Evolutionary conservation across 2,113 vertebrate genomes (phyloP).

Genomic region (Polyodon spathula): DNA sequence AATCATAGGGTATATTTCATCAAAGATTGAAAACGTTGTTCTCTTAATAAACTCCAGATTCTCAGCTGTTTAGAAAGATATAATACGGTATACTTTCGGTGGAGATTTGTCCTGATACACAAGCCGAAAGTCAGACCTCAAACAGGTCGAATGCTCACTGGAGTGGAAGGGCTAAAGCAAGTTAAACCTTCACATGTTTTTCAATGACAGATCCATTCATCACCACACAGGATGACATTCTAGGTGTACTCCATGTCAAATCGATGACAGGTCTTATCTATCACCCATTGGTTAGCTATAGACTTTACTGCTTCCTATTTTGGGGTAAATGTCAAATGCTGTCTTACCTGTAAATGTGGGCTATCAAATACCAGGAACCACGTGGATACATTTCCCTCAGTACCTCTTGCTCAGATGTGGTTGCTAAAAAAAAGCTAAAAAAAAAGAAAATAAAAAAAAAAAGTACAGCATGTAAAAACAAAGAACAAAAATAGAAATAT

Average conservation of each 20-base stretch:
- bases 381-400: neutral
- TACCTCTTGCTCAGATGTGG: neutral
- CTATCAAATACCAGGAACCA: neutral
- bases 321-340: slow-evolving; percentile 1
- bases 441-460: neutral
- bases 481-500: neutral
- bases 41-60: too few relatives aligned
- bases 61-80: too few relatives aligned
- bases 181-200: neutral
- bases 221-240: slow-evolving; percentile 8
- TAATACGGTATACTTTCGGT: too few relatives aligned
- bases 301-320: slow-evolving; percentile 7
- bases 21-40: too few relatives aligned
- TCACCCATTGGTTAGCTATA: slow-evolving; percentile 4
- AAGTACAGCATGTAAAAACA: neutral
- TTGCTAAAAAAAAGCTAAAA: neutral
- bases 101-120: too few relatives aligned
- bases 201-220: slow-evolving; percentile 6
- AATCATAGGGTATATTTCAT: too few relatives aligned
- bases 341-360: slow-evolving; percentile 5
- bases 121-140: too few relatives aligned
- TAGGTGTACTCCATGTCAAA: slow-evolving; percentile 10
- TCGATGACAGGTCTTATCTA: slow-evolving; percentile 10
- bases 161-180: neutral
- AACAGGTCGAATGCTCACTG: too few relatives aligned